phyloP scores from a whole-genome alignment of 2,797 vertebrate species.

The Ctenosaura bakeri region DNA sequence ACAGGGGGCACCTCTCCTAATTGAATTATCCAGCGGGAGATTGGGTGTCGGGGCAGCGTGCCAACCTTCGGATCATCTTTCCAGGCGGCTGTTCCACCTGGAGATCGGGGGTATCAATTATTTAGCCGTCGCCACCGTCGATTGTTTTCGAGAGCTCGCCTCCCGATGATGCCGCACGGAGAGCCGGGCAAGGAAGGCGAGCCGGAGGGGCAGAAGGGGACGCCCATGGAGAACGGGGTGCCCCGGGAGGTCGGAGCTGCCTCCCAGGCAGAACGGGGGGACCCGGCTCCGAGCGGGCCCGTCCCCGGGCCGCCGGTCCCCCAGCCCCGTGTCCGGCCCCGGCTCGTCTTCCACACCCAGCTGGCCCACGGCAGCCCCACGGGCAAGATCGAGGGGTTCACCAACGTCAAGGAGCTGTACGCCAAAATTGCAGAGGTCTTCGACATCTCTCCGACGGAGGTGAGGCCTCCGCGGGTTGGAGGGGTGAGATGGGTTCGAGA shows the following conservation, averaged over 20 bases:
- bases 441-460: conserved; percentile 93
- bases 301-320: conserved; percentile 63
- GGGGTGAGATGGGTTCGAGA: not conserved
- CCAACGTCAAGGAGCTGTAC: conserved; percentile 96
- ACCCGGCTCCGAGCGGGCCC: conserved; percentile 47
- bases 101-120: conserved; percentile 70
- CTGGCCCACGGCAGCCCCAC: conserved; percentile 96
- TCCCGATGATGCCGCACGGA: conserved; percentile 72
- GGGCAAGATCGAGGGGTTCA: conserved; percentile 94
- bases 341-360: conserved; percentile 96
- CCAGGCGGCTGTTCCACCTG: conserved; percentile 29
- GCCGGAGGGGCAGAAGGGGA: conserved; percentile 54
- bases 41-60: conserved; percentile 60
- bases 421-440: conserved; percentile 96
- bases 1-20: no score
- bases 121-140: conserved; percentile 47
- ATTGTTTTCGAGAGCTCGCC: not conserved
- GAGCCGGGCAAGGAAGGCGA: conserved; percentile 62
- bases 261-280: conserved; percentile 35
- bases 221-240: conserved; percentile 89
- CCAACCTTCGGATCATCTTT: conserved; percentile 49
- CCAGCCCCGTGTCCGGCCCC: conserved; percentile 84
- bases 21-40: not conserved
- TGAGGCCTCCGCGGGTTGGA: conserved; percentile 67
- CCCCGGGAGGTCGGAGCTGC: conserved; percentile 74